A percentile compares a stretch with the other conserved stretches of the same genome.
phyloP scores from a whole-genome alignment of 2,797 vertebrate genomes.

The Semotilus atromaculatus region DNA sequence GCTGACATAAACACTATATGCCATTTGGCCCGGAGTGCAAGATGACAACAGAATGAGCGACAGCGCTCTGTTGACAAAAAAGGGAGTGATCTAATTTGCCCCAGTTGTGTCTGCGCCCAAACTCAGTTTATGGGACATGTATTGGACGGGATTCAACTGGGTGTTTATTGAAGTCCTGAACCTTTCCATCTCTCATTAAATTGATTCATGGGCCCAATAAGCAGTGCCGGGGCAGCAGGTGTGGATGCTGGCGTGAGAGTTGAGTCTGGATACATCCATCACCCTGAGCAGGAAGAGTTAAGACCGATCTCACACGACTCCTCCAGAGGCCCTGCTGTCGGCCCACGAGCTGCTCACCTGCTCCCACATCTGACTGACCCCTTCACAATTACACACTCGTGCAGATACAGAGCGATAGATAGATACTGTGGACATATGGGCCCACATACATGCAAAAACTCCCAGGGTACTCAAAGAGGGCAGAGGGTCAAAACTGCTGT shows the following conservation, averaged over 20 bases:
- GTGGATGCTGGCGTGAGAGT: constrained; percentile 68
- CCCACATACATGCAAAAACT: constrained; percentile 6
- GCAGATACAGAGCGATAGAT: background rate
- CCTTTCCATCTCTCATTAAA: constrained; percentile 81
- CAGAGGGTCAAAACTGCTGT: constrained; percentile 30
- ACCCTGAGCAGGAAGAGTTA: constrained; percentile 73
- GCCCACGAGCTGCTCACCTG: constrained; percentile 57
- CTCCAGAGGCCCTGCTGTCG: constrained; percentile 68
- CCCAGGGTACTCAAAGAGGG: background rate
- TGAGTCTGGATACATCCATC: constrained; percentile 71
- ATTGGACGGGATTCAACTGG: constrained; percentile 64
- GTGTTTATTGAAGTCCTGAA: constrained; percentile 83
- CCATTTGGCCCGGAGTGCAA: constrained; percentile 18
- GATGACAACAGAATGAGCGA: constrained; percentile 1
- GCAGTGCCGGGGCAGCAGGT: constrained; percentile 77
- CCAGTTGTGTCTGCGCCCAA: constrained; percentile 35
- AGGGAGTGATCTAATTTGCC: constrained; percentile 45
- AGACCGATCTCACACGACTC: constrained; percentile 63
- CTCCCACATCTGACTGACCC: constrained; percentile 20
- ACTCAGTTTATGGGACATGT: constrained; percentile 64
- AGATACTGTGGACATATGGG: constrained; percentile 16
- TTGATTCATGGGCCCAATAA: constrained; percentile 86
- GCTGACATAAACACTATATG: background rate
- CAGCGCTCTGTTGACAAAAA: constrained; percentile 5
- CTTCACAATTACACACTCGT: constrained; percentile 15